Conservation (phyloP, 1,140 invertebrate species). For the Trichonephila clavipes region DNA sequence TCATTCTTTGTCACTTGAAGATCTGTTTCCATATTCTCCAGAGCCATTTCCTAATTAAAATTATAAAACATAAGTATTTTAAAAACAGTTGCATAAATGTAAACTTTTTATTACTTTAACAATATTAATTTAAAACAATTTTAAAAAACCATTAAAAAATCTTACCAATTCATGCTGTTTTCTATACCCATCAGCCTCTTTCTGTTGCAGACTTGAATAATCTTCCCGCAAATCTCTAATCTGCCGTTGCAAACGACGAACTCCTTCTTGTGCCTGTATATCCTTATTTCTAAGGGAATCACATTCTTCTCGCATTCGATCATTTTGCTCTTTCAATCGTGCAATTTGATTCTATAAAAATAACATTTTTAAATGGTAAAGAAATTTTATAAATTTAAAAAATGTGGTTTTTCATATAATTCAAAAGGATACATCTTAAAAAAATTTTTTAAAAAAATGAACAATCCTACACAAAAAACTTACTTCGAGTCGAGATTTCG, state of each 20-base stretch:
- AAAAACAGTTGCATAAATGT: background rate
- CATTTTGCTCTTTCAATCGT: slow-evolving; percentile 90
- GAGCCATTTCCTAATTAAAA: slow-evolving; percentile 79
- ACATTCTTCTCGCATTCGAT: slow-evolving; percentile 89
- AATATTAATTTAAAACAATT: no score
- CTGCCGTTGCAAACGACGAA: slow-evolving; percentile 87
- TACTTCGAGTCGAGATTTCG: slow-evolving; percentile 88
- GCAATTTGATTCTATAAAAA: slow-evolving; percentile 64
- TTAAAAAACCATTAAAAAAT: background rate
- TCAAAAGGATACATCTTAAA: no score
- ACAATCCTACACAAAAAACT: background rate
- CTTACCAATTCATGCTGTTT: slow-evolving; percentile 82
- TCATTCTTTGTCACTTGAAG: slow-evolving; percentile 84
- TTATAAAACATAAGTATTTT: background rate
- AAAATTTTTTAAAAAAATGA: no score
- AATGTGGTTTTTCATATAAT: no score
- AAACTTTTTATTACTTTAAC: no score
- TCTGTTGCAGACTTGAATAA: slow-evolving; percentile 84
- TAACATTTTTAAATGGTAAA: background rate
- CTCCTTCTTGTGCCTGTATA: slow-evolving; percentile 87
- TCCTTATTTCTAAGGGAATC: slow-evolving; percentile 87
- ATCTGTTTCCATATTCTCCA: slow-evolving; percentile 81
- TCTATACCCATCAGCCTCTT: slow-evolving; percentile 87
- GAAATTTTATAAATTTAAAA: no score
- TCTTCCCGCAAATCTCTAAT: slow-evolving; percentile 88